Evolutionary conservation across 1,140 invertebrate species (phyloP).

Genomic region (Liolophura sinensis): DNA sequence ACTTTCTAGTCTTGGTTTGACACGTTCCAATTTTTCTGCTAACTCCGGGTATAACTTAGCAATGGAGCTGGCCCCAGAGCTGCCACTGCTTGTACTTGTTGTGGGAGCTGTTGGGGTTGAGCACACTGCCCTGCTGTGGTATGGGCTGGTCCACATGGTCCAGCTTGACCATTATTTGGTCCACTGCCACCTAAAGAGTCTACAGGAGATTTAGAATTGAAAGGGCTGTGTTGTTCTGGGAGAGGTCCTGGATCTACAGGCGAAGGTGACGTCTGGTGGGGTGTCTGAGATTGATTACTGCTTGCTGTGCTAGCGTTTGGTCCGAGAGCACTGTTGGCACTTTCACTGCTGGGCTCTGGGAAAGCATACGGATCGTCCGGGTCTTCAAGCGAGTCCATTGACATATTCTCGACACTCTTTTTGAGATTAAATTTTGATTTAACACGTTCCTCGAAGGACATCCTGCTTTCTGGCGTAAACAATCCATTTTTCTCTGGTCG

Average conservation of each 20-base stretch:
- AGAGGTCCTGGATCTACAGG: conserved; percentile 3
- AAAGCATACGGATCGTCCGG: conserved; percentile 67
- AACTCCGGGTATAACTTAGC: conserved; percentile 57
- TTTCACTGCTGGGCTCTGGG: conserved; percentile 61
- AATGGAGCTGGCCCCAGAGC: conserved; percentile 24
- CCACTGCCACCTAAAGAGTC: conserved; percentile 13
- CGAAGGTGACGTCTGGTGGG: conserved; percentile 7
- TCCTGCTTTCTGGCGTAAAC: conserved; percentile 11
- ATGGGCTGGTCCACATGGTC: not conserved
- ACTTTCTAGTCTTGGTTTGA: conserved; percentile 40
- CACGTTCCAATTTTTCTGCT: conserved; percentile 54
- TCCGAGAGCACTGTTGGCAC: conserved; percentile 7
- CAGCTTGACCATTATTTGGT: conserved; percentile 2
- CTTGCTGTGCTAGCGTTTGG: conserved; percentile 12
- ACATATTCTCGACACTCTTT: conserved; percentile 20
- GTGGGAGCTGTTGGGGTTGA: not conserved
- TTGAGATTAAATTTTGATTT: conserved; percentile 28
- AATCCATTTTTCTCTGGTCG: conserved; percentile 55
- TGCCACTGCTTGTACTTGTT: conserved; percentile 12
- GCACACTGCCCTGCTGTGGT: not conserved
- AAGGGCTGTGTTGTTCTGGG: not conserved
- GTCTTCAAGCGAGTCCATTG: conserved; percentile 31
- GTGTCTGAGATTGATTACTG: conserved; percentile 8
- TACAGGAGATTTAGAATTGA: not conserved
- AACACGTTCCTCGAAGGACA: conserved; percentile 27